phyloP scores from a whole-genome alignment of 2,888 invertebrate genomes.

The Cotesia congregata region DNA sequence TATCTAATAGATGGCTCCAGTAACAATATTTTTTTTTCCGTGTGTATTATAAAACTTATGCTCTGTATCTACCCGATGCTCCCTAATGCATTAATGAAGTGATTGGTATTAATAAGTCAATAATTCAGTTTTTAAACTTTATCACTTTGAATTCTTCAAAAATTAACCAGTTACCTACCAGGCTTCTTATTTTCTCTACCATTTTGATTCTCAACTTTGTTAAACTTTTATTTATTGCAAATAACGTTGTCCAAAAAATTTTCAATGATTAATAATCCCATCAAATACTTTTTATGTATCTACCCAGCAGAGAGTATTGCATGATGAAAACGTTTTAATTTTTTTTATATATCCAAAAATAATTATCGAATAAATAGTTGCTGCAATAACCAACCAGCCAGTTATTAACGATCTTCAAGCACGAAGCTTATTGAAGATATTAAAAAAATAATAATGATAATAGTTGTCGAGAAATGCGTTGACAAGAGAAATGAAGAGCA shows the following conservation, averaged over 20 bases:
- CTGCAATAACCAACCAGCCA: not conserved
- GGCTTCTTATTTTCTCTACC: conserved; percentile 23
- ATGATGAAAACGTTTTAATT: conserved; percentile 24
- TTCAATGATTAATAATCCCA: not conserved
- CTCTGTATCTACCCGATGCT: conserved; percentile 7
- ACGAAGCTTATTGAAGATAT: conserved; percentile 31
- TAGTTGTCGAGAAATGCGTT: conserved; percentile 19
- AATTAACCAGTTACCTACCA: conserved; percentile 32
- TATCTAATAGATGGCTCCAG: too few relatives aligned
- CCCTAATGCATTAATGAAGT: conserved; percentile 62
- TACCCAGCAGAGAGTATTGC: conserved; percentile 3
- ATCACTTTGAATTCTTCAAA: conserved; percentile 39
- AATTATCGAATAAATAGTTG: conserved; percentile 7
- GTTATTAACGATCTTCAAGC: conserved; percentile 22
- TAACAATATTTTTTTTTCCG: too few relatives aligned
- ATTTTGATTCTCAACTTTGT: conserved; percentile 22
- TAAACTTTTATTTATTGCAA: not conserved
- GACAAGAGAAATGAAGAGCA: conserved; percentile 25
- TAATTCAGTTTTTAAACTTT: conserved; percentile 50
- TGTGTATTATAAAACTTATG: conserved; percentile 30
- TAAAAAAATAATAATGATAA: conserved; percentile 37
- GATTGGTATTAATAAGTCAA: conserved; percentile 64
- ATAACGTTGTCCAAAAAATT: not conserved
- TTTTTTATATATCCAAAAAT: conserved; percentile 1
- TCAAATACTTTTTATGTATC: conserved; percentile 7